These are phyloP conservation scores for Arrhopalites spinosus DNA, from an alignment of 2,888 invertebrate genomes.

Conservation along the genomic window DNA sequence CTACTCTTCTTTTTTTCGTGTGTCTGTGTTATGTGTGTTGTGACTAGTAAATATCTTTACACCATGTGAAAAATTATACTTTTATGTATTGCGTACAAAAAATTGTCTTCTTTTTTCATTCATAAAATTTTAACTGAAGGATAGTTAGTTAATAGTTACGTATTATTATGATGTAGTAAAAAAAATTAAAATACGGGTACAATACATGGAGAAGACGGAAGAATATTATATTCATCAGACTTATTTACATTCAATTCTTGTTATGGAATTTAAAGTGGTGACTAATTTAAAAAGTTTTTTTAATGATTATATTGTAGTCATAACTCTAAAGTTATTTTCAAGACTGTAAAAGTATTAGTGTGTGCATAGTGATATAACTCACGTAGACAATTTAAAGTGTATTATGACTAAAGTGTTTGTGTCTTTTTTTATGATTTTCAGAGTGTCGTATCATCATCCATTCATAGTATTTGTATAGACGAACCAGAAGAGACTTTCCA, in stretches of 20 bases:
- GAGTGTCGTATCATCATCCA: not conserved
- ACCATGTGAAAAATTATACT: not conserved
- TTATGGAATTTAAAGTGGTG: too few species aligned
- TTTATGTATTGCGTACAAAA: not conserved
- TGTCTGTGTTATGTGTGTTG: not conserved
- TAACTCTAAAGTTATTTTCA: too few species aligned
- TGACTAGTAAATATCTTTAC: not conserved
- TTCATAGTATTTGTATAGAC: not conserved
- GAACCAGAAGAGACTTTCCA: not conserved
- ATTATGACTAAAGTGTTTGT: not conserved
- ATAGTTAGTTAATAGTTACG: not conserved
- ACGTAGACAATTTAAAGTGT: too few species aligned
- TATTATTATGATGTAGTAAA: not conserved
- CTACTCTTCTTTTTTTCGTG: not conserved
- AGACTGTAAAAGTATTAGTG: too few species aligned
- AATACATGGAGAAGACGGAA: too few species aligned
- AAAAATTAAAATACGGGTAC: not conserved
- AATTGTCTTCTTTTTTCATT: not conserved
- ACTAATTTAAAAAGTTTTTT: too few species aligned
- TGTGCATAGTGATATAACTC: too few species aligned
- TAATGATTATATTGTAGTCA: too few species aligned
- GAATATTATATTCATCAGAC: too few species aligned
- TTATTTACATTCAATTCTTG: too few species aligned
- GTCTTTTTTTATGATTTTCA: not conserved
- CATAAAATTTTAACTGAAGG: not conserved